Evolutionary conservation across 1,140 invertebrate species (phyloP), one percentile per base, ranked within the genome.

Genomic region (Ridgeia piscesae): DNA sequence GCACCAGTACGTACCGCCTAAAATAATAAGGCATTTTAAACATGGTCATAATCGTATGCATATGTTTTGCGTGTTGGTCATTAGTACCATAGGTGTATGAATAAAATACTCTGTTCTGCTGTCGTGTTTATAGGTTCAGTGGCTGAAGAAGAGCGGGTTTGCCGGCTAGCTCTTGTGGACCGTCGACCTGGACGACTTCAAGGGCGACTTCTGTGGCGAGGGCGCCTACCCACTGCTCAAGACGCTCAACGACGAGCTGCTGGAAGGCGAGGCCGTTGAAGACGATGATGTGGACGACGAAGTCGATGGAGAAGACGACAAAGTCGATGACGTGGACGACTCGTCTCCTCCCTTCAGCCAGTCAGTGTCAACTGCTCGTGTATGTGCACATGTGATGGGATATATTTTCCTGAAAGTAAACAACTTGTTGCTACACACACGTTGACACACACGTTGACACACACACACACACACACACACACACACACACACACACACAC

Each of bases 91-190:
- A 31, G 2, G 58, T 77, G 58, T 35, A 33, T 77, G 17, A 35
- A 1, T 35, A 35, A 14, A 6, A 77, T 77, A 77, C 1, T 42
- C 58, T 77, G 58, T 17, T 77, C n/a, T n/a, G 58, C 1, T 77
- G 58, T 77, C 58, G 58, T 17, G 88, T 92, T 35, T 31, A n/a
- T 91, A 99, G 98, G 98, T 98, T 97, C 97, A 97, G 91, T 99
- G 98, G 98, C 96, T 99, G 58, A 98, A 98, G 94, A 97, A 98
- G 77, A 98, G 98, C 92, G 98, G 97, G n/a, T 99, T 97, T 94
- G 99, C 97, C 35, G 99, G 99, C 27, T 98, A 98, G 35, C 99
- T 99, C 98, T 97, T 99, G 0, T 99, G 98, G 98, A 98, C 98
- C 0, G 96, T 99, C 0, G 98, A 99, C 94, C 98, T 99, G 98